Percentiles rank a stretch among this genome's conserved stretches.
phyloP scores from a whole-genome alignment of 2,113 vertebrate species.

The Manacus vitellinus region DNA sequence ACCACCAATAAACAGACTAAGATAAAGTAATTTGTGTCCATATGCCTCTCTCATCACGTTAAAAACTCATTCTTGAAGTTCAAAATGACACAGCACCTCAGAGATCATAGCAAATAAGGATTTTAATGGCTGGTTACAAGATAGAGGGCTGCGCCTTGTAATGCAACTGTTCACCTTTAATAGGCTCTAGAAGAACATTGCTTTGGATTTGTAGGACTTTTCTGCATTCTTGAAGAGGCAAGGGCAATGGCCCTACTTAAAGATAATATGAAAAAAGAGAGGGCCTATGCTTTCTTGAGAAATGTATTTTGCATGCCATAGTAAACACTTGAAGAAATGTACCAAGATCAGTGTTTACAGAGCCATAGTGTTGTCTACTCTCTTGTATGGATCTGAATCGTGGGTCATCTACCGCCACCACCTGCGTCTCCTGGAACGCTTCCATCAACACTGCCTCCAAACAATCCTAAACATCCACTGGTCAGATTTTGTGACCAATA shows the following conservation, averaged over 20 bases:
- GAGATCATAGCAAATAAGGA: background rate
- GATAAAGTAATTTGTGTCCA: background rate
- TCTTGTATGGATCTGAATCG: too few species aligned
- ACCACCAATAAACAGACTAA: background rate
- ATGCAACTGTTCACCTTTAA: background rate
- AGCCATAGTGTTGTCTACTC: too few species aligned
- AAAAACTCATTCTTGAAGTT: background rate
- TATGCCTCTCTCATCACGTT: background rate
- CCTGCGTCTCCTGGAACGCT: too few species aligned
- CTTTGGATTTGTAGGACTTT: background rate
- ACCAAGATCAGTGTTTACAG: too few species aligned
- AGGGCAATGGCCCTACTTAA: background rate
- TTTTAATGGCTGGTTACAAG: background rate
- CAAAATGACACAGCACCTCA: background rate
- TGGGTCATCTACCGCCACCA: too few species aligned
- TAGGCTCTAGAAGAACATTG: background rate
- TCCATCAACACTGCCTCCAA: too few species aligned
- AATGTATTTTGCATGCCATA: background rate
- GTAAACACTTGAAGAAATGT: too few species aligned
- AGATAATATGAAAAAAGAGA: background rate
- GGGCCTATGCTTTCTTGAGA: background rate
- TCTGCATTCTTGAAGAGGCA: background rate
- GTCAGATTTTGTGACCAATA: too few species aligned
- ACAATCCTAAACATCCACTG: too few species aligned
- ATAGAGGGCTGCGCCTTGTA: background rate